phyloP scores from a whole-genome alignment of 2,113 vertebrate genomes.

The Gymnocephalus cernua region DNA sequence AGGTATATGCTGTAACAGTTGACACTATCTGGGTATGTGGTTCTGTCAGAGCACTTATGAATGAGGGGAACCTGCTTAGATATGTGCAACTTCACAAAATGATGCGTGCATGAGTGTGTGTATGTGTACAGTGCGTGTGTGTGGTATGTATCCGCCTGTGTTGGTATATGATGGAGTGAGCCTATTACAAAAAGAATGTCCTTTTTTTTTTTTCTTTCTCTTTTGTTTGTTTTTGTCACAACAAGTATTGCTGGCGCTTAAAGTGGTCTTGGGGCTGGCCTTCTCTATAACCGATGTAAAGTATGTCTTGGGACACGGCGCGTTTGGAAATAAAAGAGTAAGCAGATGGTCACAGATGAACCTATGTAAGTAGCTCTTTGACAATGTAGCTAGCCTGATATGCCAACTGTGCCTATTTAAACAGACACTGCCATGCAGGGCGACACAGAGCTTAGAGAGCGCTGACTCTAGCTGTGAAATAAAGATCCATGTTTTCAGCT shows the following conservation, averaged over 20 bases:
- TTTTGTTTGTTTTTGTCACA: conserved; percentile 65
- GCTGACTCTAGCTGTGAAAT: conserved; percentile 61
- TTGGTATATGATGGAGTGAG: conserved; percentile 69
- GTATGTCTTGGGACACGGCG: conserved; percentile 65
- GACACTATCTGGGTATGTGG: conserved; percentile 75
- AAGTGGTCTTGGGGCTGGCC: conserved; percentile 69
- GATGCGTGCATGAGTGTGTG: conserved; percentile 63
- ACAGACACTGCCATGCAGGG: conserved; percentile 80
- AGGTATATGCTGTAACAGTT: conserved; percentile 73
- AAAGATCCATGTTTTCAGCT: conserved; percentile 51
- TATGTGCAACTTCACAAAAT: conserved; percentile 81
- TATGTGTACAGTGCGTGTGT: conserved; percentile 66
- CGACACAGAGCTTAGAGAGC: conserved; percentile 70
- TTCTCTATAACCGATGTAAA: conserved; percentile 65
- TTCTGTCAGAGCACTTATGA: conserved; percentile 86
- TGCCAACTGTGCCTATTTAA: conserved; percentile 87
- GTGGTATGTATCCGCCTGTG: conserved; percentile 51
- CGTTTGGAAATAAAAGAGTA: conserved; percentile 53
- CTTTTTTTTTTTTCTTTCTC: conserved; percentile 61
- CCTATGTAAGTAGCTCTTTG: conserved; percentile 78
- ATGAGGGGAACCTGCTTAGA: conserved; percentile 81
- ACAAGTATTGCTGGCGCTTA: conserved; percentile 63
- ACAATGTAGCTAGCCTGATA: conserved; percentile 84
- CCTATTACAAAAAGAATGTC: conserved; percentile 77
- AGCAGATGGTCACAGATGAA: conserved; percentile 73